Conservation (phyloP, 23 tunicate genomes). For the Halocynthia aurantium region DNA sequence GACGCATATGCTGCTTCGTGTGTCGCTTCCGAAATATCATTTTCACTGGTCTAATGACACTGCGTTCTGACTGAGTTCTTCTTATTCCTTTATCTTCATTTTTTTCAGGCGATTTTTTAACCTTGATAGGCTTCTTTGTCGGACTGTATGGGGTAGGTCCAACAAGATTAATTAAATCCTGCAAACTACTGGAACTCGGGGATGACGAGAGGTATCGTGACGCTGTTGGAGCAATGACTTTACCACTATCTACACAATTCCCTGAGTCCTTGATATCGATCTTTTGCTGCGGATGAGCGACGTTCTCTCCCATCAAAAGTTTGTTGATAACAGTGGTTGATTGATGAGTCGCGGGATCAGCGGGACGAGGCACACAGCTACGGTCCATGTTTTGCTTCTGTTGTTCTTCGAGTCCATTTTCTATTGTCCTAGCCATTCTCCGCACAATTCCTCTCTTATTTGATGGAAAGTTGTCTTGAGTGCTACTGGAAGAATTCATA, state of each 20-base stretch:
- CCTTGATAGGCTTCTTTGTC: not conserved
- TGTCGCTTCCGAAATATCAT: too few species aligned
- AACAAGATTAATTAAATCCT: not conserved
- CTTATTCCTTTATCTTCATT: not conserved
- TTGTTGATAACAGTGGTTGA: constrained; percentile 9
- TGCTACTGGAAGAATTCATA: not conserved
- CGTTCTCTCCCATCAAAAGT: not conserved
- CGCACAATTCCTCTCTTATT: constrained; percentile 5
- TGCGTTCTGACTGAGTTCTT: constrained; percentile 4
- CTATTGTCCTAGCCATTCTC: constrained; percentile 4
- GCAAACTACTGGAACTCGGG: not conserved
- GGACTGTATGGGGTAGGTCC: constrained; percentile 15
- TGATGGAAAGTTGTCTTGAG: not conserved
- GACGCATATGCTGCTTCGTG: too few species aligned
- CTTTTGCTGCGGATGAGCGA: not conserved
- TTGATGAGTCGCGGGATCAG: not conserved
- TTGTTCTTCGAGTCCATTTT: not conserved
- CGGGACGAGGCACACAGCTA: not conserved
- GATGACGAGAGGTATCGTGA: not conserved
- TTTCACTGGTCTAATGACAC: not conserved
- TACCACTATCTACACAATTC: not conserved
- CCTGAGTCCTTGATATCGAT: not conserved
- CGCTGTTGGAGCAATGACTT: not conserved
- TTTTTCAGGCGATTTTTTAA: not conserved
- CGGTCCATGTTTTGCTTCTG: constrained; percentile 1